A percentile compares a stretch with the other conserved stretches of the same genome.
Evolutionary conservation across 1,140 invertebrate genomes (phyloP).

Genomic region (Macrocentrus cingulum): DNA sequence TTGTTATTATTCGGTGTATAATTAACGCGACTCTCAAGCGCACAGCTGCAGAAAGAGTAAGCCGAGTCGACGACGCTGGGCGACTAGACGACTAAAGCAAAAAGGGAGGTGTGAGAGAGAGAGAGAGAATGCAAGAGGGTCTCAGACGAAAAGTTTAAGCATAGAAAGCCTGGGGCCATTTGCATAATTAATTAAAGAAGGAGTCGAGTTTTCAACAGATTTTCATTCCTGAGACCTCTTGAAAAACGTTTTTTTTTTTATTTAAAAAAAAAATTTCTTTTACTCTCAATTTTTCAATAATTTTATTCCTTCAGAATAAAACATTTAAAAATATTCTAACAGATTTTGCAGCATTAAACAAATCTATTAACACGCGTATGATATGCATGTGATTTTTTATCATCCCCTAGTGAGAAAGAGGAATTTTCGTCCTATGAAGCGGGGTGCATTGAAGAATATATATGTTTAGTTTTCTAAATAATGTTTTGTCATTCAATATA

Average conservation of each 20-base stretch:
- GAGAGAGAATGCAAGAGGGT: slow-evolving; percentile 29
- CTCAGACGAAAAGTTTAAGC: slow-evolving; percentile 51
- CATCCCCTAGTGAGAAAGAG: no score
- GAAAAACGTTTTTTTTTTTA: slow-evolving; percentile 22
- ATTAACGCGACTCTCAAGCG: slow-evolving; percentile 46
- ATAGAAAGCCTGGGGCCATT: slow-evolving; percentile 45
- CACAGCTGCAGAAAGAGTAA: slow-evolving; percentile 23
- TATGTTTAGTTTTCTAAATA: no score
- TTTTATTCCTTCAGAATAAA: no score
- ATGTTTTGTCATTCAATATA: not conserved
- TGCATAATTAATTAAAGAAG: slow-evolving; percentile 54
- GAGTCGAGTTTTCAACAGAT: slow-evolving; percentile 50
- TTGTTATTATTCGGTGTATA: slow-evolving; percentile 54
- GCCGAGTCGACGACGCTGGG: slow-evolving; percentile 8
- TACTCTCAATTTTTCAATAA: no score
- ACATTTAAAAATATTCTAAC: no score
- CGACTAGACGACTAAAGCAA: not conserved
- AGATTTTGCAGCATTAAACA: no score
- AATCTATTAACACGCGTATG: no score
- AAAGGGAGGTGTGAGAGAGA: slow-evolving; percentile 13
- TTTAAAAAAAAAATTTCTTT: no score
- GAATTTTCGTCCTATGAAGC: no score
- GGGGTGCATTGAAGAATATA: no score
- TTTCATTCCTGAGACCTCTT: slow-evolving; percentile 39
- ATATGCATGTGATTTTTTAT: no score